Evolutionary conservation across 2,888 invertebrate genomes (phyloP).

Genomic region (Nephrotoma appendiculata): DNA sequence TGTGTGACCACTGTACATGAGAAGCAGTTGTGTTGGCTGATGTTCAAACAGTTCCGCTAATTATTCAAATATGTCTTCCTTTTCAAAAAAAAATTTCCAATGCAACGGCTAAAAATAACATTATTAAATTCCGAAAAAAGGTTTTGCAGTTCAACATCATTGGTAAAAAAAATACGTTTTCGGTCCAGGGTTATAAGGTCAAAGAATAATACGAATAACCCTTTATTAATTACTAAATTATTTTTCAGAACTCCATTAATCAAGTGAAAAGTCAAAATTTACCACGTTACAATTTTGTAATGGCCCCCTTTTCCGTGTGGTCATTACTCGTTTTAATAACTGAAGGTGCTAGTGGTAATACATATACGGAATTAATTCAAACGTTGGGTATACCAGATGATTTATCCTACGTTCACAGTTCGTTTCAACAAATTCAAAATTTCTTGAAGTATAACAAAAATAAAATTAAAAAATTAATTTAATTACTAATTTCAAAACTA

Average conservation of each 20-base stretch:
- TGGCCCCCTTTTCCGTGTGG: conserved; percentile 54
- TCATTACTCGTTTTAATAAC: conserved; percentile 42
- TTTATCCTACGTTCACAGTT: conserved; percentile 14
- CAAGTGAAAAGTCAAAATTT: background rate
- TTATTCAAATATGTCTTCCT: too few relatives aligned
- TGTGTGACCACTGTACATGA: too few relatives aligned
- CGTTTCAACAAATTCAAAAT: conserved; percentile 15
- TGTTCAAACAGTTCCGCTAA: too few relatives aligned
- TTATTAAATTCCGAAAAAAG: background rate
- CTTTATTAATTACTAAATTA: background rate
- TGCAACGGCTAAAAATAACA: background rate
- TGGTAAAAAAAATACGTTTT: too few relatives aligned
- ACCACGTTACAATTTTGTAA: conserved; percentile 34
- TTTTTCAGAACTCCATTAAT: background rate
- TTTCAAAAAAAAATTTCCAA: too few relatives aligned
- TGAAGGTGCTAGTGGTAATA: conserved; percentile 42
- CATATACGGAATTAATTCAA: conserved; percentile 36
- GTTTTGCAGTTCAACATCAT: too few relatives aligned
- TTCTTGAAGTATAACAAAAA: conserved; percentile 12
- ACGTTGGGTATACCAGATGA: conserved; percentile 23
- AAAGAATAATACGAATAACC: too few relatives aligned
- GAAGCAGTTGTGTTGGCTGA: too few relatives aligned
- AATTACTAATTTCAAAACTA: background rate
- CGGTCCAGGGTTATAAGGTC: too few relatives aligned
- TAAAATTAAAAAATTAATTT: background rate